Base-by-base conservation (phyloP, 2,113 vertebrate genomes). In the Bagarius yarrelli region DNA sequence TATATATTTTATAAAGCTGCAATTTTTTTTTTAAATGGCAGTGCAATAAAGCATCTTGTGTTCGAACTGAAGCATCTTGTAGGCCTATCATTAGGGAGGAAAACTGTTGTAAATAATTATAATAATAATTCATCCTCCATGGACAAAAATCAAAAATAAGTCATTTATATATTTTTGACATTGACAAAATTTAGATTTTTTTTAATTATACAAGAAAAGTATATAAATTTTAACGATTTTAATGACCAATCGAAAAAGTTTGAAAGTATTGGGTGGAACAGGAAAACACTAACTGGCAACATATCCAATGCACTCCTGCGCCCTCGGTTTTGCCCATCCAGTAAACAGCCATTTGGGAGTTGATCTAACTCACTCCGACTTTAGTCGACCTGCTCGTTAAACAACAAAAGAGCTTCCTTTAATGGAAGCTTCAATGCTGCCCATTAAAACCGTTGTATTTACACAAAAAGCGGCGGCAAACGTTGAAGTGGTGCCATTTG, bases 401-500 rank as follows among this genome's bases (percentile, higher is more conserved):
- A 92, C 89, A 90, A 59, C 76, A 85, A 66, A 55, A 89, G 87
- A 70, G 59, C 82, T 75, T 73, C 88, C 87, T 87, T 90, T 88
- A 87, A 91, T 92, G 91, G 89, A 89, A 81, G 85, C 88, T 89
- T 90, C 50, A 86, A 88, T 77, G 83, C 85, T 85, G 78, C 61
- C 69, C 76, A 84, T 83, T 88, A 90, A 87, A 82, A 85, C 21
- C 76, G 86, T 40, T 83, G 57, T 90, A 91, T 93, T 93, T 93
- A 92, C 82, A 75, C 83, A 82, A 56, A 47, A 69, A 80, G 93
- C 92, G 92, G 88, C 79, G 87, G 90, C 87, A 90, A 92, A 94
- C 93, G 96, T 96, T 95, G 95, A 92, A 93, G 92, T 91, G 87
- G 91, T 89, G 92, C 92, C 93, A 92, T 92, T 92, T 87, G 91